A percentile compares a stretch with the other conserved stretches of the same genome.
Conservation (phyloP, 2,888 invertebrate genomes). For the Scaptomyza parva region DNA sequence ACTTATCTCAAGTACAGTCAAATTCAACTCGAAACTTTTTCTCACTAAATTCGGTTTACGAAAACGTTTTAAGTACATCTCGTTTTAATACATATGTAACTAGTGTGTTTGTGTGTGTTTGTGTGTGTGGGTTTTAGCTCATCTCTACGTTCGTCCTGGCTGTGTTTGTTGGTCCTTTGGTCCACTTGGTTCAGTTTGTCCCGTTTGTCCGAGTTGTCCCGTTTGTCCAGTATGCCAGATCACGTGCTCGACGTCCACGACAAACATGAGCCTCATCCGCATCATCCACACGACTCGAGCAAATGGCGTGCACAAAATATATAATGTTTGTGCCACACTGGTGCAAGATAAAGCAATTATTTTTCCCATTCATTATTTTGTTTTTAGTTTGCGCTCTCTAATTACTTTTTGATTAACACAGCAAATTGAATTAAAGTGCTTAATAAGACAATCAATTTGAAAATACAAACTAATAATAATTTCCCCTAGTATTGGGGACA, state of each 20-base stretch:
- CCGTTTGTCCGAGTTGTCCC: conserved; percentile 1
- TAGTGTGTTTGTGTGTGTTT: background rate
- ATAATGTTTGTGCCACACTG: conserved; percentile 40
- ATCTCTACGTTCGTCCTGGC: conserved; percentile 7
- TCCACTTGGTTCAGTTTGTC: too few species aligned
- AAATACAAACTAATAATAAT: too few species aligned
- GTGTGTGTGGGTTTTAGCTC: background rate
- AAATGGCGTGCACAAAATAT: conserved; percentile 47
- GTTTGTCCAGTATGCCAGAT: conserved; percentile 36
- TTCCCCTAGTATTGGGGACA: too few species aligned
- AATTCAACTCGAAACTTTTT: background rate
- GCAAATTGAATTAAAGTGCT: background rate
- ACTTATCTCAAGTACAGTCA: too few species aligned
- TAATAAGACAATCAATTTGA: background rate
- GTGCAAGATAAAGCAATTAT: background rate
- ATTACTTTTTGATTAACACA: background rate
- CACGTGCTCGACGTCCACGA: conserved; percentile 46
- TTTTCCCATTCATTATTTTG: background rate
- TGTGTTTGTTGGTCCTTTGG: too few species aligned
- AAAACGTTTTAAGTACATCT: conserved; percentile 20
- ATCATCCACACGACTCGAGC: conserved; percentile 38
- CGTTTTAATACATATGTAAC: conserved; percentile 6
- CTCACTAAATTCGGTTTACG: background rate
- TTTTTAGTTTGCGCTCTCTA: conserved; percentile 1
- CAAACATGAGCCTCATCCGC: conserved; percentile 50